Conservation (phyloP, 2,113 vertebrate species). For the Perca flavescens region DNA sequence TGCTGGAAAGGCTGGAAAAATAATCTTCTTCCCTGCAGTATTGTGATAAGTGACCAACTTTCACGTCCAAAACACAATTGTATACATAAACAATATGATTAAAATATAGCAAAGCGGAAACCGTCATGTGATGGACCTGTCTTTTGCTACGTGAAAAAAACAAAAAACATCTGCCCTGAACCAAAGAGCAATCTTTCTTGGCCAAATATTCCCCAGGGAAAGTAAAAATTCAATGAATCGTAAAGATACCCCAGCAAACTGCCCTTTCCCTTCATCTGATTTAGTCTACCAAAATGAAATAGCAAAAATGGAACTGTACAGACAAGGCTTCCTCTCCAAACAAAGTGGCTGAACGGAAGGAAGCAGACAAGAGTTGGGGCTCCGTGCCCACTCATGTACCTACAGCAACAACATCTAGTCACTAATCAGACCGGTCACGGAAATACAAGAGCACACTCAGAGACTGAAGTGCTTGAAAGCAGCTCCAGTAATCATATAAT, state of each 20-base stretch:
- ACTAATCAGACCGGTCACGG: neutral
- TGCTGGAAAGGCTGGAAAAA: neutral
- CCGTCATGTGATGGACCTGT: neutral
- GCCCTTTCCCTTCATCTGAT: neutral
- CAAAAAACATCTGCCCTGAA: neutral
- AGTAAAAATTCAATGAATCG: neutral
- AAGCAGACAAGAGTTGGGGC: neutral
- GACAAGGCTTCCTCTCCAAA: no score
- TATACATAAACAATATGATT: no score
- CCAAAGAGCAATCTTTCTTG: neutral
- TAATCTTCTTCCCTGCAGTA: neutral
- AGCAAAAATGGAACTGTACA: neutral
- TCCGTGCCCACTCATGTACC: no score
- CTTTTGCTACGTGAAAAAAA: no score
- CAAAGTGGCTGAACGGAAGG: neutral
- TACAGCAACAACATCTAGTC: neutral
- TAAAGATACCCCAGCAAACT: neutral
- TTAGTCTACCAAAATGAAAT: neutral
- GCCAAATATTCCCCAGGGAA: neutral
- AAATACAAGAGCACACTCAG: neutral
- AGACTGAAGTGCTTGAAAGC: neutral
- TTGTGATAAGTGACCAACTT: neutral
- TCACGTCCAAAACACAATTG: no score
- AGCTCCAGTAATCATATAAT: neutral
- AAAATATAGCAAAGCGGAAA: neutral